Conservation (phyloP, 2,888 invertebrate genomes). For the Alsophila aescularia region DNA sequence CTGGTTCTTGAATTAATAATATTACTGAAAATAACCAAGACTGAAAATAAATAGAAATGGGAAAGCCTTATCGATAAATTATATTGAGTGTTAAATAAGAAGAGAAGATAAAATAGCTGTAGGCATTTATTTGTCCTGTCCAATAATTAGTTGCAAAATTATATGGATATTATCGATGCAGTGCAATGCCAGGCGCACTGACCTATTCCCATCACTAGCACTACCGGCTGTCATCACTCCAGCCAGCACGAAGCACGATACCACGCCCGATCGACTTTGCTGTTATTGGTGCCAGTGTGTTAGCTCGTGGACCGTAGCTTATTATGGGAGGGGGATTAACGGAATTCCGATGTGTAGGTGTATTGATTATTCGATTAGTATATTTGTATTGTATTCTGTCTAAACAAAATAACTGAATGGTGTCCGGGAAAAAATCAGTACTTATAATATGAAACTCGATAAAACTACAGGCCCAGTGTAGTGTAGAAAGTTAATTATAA, state of each 20-base stretch:
- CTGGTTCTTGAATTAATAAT: too few species aligned
- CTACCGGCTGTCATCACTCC: conserved; percentile 20
- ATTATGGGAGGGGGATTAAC: conserved; percentile 28
- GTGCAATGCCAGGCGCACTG: too few species aligned
- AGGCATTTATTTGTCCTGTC: too few species aligned
- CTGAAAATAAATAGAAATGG: too few species aligned
- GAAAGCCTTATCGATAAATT: too few species aligned
- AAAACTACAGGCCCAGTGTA: background rate
- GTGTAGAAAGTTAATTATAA: background rate
- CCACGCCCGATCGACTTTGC: conserved; percentile 33
- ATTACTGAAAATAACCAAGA: too few species aligned
- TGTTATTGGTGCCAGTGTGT: conserved; percentile 29
- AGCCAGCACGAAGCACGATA: background rate
- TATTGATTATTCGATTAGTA: conserved; percentile 27
- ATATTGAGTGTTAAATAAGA: too few species aligned
- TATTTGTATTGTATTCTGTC: background rate
- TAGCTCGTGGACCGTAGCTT: conserved; percentile 33
- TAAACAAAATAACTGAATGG: background rate
- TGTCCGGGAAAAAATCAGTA: background rate
- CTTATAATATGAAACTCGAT: background rate
- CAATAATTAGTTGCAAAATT: too few species aligned
- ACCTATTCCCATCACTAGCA: background rate
- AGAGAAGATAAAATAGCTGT: too few species aligned
- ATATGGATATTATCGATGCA: too few species aligned
- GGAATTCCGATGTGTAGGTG: conserved; percentile 33